phyloP scores from a whole-genome alignment of 2,113 vertebrate species.

The Micronisus gabar region DNA sequence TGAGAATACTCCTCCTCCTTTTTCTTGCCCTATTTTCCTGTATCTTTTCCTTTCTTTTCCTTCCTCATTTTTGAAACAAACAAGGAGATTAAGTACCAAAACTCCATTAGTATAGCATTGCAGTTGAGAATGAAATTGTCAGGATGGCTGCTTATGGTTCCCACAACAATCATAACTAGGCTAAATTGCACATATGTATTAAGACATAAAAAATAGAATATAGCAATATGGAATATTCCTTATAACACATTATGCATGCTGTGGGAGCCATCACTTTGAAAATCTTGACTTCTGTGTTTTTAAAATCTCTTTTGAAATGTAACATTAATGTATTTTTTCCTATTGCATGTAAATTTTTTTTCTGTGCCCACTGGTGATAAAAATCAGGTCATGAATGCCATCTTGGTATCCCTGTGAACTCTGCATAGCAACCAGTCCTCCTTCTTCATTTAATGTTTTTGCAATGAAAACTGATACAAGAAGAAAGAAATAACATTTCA shows the following conservation, averaged over 20 bases:
- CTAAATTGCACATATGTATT: not conserved
- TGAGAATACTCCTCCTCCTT: not conserved
- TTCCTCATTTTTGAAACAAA: not conserved
- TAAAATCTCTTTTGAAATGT: not conserved
- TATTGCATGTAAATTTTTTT: not conserved
- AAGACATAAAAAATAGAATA: not conserved
- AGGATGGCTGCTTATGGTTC: not conserved
- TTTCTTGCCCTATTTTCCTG: not conserved
- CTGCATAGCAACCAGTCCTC: not conserved
- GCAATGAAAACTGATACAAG: not conserved
- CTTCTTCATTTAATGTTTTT: not conserved
- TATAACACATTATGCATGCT: not conserved
- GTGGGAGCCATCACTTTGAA: conserved; percentile 4
- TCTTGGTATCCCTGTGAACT: not conserved
- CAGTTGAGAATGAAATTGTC: not conserved
- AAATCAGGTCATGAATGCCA: conserved; percentile 1
- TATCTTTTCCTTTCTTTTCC: not conserved
- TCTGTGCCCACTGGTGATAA: not conserved
- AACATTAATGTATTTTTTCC: not conserved
- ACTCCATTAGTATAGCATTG: not conserved
- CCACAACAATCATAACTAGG: not conserved
- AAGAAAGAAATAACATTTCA: not conserved
- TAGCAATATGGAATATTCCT: not conserved
- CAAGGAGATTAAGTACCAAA: not conserved
- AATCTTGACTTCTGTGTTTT: not conserved